Evolutionary conservation across 53 echinoderm and acorn worm species (phyloP).

Genomic region (Temnopleurus reevesii): DNA sequence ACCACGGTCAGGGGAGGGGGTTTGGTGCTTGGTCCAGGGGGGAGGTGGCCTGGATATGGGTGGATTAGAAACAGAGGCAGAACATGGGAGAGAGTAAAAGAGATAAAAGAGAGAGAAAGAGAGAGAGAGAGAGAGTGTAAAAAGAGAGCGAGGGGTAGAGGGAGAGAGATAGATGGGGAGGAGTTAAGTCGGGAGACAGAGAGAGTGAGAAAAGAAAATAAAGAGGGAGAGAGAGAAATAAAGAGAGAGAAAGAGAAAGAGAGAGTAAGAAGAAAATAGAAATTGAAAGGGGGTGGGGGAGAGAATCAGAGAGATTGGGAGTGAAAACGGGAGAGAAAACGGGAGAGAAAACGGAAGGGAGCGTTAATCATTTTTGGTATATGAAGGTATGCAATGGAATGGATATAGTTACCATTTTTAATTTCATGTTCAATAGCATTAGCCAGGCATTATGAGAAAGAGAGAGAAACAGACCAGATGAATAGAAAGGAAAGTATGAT

Average conservation of each 20-base stretch:
- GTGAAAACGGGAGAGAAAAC: not conserved
- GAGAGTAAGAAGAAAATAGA: not conserved
- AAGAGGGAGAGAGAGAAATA: not conserved
- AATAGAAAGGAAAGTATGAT: too few relatives aligned
- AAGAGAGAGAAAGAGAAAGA: not conserved
- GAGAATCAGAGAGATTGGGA: not conserved
- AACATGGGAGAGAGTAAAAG: not conserved
- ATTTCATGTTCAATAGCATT: not conserved
- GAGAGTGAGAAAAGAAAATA: not conserved
- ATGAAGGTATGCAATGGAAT: conserved; percentile 15
- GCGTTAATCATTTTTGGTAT: conserved; percentile 46
- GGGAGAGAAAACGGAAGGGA: conserved; percentile 45
- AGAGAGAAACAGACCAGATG: too few relatives aligned
- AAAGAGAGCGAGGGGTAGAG: not conserved
- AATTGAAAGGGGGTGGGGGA: not conserved
- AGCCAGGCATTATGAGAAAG: not conserved
- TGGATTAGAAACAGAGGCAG: not conserved
- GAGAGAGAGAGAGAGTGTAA: not conserved
- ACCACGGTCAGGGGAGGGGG: conserved; percentile 95
- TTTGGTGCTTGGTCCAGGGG: conserved; percentile 85
- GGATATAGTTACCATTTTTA: not conserved
- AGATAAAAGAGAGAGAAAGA: not conserved
- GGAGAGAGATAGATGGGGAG: not conserved
- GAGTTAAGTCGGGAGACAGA: not conserved
- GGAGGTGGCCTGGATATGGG: conserved; percentile 58